Conservation (phyloP, 2,113 vertebrate genomes). For the Phyllostomus hastatus region DNA sequence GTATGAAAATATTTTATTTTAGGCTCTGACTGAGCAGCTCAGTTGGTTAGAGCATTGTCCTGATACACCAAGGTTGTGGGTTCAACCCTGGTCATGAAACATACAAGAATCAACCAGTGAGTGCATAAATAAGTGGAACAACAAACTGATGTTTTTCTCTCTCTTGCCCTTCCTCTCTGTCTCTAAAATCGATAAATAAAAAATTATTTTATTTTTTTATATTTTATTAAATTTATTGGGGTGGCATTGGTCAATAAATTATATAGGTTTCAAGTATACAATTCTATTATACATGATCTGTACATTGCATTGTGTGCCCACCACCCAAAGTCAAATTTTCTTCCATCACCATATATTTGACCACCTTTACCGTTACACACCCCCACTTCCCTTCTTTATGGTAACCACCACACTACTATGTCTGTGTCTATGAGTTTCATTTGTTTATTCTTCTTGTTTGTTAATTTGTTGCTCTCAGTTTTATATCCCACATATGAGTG, state of each 20-base stretch:
- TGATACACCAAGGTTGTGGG: too few relatives aligned
- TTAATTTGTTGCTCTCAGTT: background rate
- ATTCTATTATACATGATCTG: background rate
- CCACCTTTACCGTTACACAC: background rate
- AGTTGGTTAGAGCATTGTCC: too few relatives aligned
- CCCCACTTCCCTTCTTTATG: background rate
- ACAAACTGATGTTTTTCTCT: too few relatives aligned
- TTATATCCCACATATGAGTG: background rate
- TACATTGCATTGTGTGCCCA: background rate
- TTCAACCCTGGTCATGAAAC: too few relatives aligned
- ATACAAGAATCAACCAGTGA: too few relatives aligned
- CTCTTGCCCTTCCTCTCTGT: too few relatives aligned
- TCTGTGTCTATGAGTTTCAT: background rate
- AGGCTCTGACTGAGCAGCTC: too few relatives aligned
- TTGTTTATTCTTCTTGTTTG: background rate
- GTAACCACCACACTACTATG: background rate
- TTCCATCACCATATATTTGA: background rate
- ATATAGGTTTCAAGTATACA: background rate
- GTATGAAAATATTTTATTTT: background rate
- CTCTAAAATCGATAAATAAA: too few relatives aligned
- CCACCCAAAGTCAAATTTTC: background rate
- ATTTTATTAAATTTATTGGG: background rate
- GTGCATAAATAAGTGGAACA: too few relatives aligned
- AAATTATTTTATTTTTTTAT: too few relatives aligned
- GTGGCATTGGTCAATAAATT: background rate